Percentiles rank a stretch among this genome's conserved stretches.
Evolutionary conservation across 2,888 invertebrate species (phyloP).

Genomic region (Thereva unica): DNA sequence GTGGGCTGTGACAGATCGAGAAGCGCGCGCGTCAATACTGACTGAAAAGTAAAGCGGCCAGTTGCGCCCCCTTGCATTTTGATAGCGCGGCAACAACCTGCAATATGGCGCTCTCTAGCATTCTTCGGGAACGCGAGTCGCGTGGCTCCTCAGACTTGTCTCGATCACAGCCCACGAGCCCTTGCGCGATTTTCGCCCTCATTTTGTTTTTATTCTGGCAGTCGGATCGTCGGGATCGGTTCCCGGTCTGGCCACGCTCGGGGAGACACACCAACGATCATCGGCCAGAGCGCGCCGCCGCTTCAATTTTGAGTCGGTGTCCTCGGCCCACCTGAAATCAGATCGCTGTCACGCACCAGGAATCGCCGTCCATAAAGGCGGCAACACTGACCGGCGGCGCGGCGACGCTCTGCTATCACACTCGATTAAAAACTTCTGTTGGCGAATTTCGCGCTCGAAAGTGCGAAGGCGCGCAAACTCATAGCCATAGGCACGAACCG

Average conservation of each 20-base stretch:
- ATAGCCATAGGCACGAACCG: no score
- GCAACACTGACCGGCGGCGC: neutral
- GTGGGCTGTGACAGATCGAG: constrained; percentile 2
- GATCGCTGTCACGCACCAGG: neutral
- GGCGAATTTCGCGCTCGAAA: no score
- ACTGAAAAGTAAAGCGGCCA: neutral
- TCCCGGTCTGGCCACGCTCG: neutral
- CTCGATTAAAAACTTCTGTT: no score
- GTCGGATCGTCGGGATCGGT: neutral
- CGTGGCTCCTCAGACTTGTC: constrained; percentile 4
- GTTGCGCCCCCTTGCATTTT: neutral
- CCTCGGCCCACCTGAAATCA: constrained; percentile 8
- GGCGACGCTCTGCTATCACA: neutral
- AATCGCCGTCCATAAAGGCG: neutral
- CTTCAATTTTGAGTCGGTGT: constrained; percentile 3
- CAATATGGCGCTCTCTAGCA: neutral
- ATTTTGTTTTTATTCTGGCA: neutral
- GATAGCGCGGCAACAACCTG: neutral
- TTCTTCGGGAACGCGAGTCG: constrained; percentile 5
- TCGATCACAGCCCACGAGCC: neutral
- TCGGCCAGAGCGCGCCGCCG: neutral
- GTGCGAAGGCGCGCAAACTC: no score
- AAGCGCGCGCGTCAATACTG: neutral
- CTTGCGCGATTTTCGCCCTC: constrained; percentile 1
- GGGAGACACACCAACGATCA: constrained; percentile 1